Evolutionary conservation across 2,113 vertebrate genomes (phyloP).

Genomic region (Thomomys bottae): DNA sequence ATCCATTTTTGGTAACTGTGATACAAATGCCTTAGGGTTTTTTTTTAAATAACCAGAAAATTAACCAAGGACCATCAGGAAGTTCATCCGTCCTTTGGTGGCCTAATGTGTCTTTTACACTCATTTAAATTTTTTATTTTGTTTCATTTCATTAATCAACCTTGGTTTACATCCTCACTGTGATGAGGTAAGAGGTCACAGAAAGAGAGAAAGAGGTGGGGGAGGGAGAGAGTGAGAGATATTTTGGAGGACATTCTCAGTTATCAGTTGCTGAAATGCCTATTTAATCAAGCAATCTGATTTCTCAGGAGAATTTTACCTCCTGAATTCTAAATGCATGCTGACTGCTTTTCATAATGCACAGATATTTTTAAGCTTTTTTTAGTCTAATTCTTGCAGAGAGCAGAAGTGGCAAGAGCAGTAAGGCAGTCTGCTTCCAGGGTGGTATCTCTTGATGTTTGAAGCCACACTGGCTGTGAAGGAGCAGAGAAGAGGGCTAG

Average conservation of each 20-base stretch:
- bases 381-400: conserved; percentile 14
- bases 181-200: neutral
- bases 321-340: neutral
- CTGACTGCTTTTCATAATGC: conserved; percentile 17
- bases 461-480: neutral
- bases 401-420: neutral
- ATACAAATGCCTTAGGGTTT: neutral
- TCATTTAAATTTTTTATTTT: conserved; percentile 43
- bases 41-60: conserved; percentile 10
- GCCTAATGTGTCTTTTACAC: neutral
- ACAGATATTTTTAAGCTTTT: conserved; percentile 35
- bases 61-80: neutral
- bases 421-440: conserved; percentile 29
- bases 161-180: neutral
- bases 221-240: neutral
- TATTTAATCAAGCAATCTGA: conserved; percentile 24
- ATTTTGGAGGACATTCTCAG: neutral
- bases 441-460: conserved; percentile 46
- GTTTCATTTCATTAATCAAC: conserved; percentile 37
- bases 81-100: neutral
- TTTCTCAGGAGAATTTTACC: conserved; percentile 4
- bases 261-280: neutral
- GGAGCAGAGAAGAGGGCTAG: neutral
- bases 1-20: neutral
- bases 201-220: too few species aligned